A percentile compares a stretch with the other conserved stretches of the same genome.
phyloP scores from a whole-genome alignment of 1,140 invertebrate species.

The Drosophila subobscura region DNA sequence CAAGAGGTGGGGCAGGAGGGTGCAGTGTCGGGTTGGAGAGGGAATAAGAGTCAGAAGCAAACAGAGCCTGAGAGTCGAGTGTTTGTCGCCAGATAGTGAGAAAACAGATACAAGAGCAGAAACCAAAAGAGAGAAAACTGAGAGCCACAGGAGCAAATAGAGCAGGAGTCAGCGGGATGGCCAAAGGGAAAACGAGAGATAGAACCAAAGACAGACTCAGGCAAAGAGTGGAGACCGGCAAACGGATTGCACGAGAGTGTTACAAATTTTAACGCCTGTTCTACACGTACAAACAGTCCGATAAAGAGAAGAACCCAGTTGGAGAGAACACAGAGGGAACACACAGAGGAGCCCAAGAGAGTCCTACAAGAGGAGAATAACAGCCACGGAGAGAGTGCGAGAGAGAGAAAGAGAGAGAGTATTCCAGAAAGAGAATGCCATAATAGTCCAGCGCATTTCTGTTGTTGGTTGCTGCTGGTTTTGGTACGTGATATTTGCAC shows the following conservation, averaged over 20 bases:
- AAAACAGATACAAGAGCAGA: no score
- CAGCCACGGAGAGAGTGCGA: no score
- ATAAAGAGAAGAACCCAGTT: slow-evolving; percentile 3
- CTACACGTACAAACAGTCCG: slow-evolving; percentile 27
- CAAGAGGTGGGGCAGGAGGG: slow-evolving; percentile 6
- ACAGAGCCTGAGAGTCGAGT: slow-evolving; percentile 20
- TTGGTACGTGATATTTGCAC: slow-evolving; percentile 63
- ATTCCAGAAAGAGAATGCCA: slow-evolving; percentile 21
- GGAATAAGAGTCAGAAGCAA: slow-evolving; percentile 6
- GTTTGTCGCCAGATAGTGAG: slow-evolving; percentile 32
- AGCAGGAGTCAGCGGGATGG: neutral
- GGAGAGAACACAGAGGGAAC: neutral
- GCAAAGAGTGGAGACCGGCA: slow-evolving; percentile 25
- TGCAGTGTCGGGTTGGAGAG: slow-evolving; percentile 1
- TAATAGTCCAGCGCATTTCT: slow-evolving; percentile 1
- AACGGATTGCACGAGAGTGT: slow-evolving; percentile 63
- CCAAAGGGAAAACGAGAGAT: slow-evolving; percentile 14
- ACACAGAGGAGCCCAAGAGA: slow-evolving; percentile 4
- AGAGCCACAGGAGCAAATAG: neutral
- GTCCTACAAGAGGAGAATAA: neutral
- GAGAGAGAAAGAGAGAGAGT: neutral
- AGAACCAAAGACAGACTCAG: slow-evolving; percentile 9
- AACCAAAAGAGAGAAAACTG: no score
- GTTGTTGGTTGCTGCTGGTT: slow-evolving; percentile 30
- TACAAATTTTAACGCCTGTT: slow-evolving; percentile 60